Evolutionary conservation across 64 coral and sea anemone species (phyloP).

Genomic region (Stichodactyla mertensii): DNA sequence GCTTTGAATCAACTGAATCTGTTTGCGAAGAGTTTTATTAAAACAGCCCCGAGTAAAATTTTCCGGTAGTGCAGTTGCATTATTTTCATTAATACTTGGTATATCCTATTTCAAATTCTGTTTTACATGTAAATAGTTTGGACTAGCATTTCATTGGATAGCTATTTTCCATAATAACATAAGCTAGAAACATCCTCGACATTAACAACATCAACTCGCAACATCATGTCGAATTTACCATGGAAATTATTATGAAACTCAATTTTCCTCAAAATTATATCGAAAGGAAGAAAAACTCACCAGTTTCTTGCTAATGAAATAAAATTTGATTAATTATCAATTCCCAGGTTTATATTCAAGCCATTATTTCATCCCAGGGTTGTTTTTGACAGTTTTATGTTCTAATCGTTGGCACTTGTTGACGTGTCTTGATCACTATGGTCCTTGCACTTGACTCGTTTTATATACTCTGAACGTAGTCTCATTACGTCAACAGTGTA

Average conservation of each 20-base stretch:
- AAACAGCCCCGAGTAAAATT: too few relatives aligned
- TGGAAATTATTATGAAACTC: background rate
- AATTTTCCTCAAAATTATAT: background rate
- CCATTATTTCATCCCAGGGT: background rate
- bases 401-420: background rate
- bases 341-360: background rate
- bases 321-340: background rate
- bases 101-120: too few relatives aligned
- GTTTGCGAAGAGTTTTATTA: too few relatives aligned
- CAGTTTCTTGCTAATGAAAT: background rate
- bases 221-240: background rate
- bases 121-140: too few relatives aligned
- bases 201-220: background rate
- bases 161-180: background rate
- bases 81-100: too few relatives aligned
- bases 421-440: conserved; percentile 8
- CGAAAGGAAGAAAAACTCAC: background rate
- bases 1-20: too few relatives aligned
- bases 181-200: background rate
- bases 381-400: background rate
- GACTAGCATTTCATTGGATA: background rate
- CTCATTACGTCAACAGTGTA: background rate
- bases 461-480: background rate
- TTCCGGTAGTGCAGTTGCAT: too few relatives aligned
- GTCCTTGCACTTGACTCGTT: background rate